Conservation (phyloP, 2,888 invertebrate species). For the Oscheius sp. region DNA sequence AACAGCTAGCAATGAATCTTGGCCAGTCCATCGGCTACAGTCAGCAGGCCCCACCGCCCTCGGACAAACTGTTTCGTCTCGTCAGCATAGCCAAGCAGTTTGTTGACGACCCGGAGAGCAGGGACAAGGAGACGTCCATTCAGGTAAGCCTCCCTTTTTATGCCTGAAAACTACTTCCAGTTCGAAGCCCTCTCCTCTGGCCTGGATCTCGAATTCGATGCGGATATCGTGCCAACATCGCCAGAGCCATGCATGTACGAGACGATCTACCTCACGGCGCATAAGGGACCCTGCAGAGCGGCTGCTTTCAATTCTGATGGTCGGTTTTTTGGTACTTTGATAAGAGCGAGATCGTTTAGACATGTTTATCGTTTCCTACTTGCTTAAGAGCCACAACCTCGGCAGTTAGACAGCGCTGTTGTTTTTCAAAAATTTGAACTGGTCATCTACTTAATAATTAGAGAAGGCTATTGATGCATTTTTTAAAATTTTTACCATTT, state of each 20-base stretch:
- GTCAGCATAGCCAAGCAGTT: constrained; percentile 69
- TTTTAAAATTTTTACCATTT: background rate
- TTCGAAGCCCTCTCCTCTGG: constrained; percentile 77
- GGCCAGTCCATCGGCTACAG: constrained; percentile 85
- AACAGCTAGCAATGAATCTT: constrained; percentile 88
- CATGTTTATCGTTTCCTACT: no score
- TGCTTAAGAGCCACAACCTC: no score
- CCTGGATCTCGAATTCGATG: constrained; percentile 92
- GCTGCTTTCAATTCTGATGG: constrained; percentile 94
- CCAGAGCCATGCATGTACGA: constrained; percentile 97
- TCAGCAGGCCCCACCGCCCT: constrained; percentile 93
- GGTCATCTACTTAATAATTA: no score
- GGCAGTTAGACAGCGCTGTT: no score
- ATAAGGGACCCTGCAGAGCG: constrained; percentile 91
- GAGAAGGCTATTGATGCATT: background rate
- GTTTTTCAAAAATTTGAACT: no score
- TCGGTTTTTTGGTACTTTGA: constrained; percentile 42
- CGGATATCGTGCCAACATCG: constrained; percentile 81
- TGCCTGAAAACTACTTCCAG: constrained; percentile 40
- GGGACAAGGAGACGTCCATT: constrained; percentile 53
- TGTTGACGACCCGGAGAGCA: constrained; percentile 68
- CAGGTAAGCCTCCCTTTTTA: constrained; percentile 40
- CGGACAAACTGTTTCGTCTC: constrained; percentile 86
- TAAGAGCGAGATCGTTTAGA: no score
- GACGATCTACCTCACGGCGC: constrained; percentile 97